phyloP scores from a whole-genome alignment of 2,797 vertebrate genomes.

The Selene dorsalis region DNA sequence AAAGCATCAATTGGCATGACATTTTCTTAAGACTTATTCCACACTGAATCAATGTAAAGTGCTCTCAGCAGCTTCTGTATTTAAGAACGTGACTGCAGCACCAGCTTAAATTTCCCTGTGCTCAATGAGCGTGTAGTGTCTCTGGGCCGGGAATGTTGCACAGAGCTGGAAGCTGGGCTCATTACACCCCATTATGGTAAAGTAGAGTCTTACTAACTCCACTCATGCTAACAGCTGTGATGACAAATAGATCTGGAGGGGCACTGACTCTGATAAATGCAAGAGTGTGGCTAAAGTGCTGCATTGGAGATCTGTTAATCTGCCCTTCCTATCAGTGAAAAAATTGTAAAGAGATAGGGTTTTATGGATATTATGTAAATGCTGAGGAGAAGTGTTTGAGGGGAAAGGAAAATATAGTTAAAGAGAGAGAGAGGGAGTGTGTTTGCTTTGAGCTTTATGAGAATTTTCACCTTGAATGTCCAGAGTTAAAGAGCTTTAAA shows the following conservation, averaged over 20 bases:
- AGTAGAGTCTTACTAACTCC: conserved; percentile 56
- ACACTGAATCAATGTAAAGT: conserved; percentile 21
- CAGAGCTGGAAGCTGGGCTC: conserved; percentile 42
- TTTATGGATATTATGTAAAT: conserved; percentile 42
- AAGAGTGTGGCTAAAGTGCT: conserved; percentile 50
- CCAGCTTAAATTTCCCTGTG: conserved; percentile 16
- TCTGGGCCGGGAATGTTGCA: conserved; percentile 10
- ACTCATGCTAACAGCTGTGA: conserved; percentile 46
- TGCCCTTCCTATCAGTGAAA: conserved; percentile 1
- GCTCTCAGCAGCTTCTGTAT: not conserved
- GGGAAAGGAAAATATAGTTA: not conserved
- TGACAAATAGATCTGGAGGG: conserved; percentile 61
- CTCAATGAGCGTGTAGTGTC: conserved; percentile 26
- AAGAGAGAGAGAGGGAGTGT: not conserved
- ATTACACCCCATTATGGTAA: conserved; percentile 58
- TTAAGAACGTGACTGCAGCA: not conserved
- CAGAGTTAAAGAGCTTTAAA: conserved; percentile 51
- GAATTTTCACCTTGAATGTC: conserved; percentile 28
- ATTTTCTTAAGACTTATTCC: conserved; percentile 19
- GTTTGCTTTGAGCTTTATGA: not conserved
- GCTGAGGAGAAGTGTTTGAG: conserved; percentile 5
- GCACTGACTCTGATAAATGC: conserved; percentile 52
- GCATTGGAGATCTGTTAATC: conserved; percentile 54
- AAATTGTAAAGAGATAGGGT: conserved; percentile 24
- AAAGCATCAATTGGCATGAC: no score